Conservation (phyloP, 2,888 invertebrate genomes). For the Drosophila nigricruria region DNA sequence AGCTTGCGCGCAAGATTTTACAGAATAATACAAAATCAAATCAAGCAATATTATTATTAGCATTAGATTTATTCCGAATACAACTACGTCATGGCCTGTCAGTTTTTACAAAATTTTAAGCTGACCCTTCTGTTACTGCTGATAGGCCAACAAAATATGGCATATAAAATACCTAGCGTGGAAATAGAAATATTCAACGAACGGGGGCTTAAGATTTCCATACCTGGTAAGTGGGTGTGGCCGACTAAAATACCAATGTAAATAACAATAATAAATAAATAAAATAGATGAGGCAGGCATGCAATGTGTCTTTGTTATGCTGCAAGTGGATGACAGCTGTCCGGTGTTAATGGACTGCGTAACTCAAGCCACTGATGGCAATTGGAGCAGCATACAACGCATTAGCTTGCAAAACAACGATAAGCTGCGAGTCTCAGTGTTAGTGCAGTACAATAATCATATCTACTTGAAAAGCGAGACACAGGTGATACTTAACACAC, state of each 20-base stretch:
- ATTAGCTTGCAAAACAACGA: constrained; percentile 60
- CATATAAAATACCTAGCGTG: constrained; percentile 67
- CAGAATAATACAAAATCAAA: constrained; percentile 9
- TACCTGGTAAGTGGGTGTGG: constrained; percentile 60
- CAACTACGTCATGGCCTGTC: constrained; percentile 53
- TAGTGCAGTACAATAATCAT: constrained; percentile 70
- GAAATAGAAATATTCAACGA: constrained; percentile 55
- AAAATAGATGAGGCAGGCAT: constrained; percentile 75
- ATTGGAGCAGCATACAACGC: constrained; percentile 67
- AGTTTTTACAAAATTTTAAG: neutral
- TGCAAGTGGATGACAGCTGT: constrained; percentile 73
- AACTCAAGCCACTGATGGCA: constrained; percentile 48
- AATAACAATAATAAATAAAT: neutral
- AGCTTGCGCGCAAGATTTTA: constrained; percentile 17
- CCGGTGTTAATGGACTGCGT: constrained; percentile 72
- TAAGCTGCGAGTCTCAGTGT: constrained; percentile 65
- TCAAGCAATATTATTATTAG: neutral
- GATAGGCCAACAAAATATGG: constrained; percentile 7
- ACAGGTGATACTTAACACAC: constrained; percentile 60
- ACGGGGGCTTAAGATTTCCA: constrained; percentile 62
- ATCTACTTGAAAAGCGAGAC: constrained; percentile 70
- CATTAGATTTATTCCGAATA: neutral
- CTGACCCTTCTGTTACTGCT: neutral
- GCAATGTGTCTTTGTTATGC: constrained; percentile 66
- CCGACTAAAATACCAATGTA: neutral